Conservation (phyloP, 2,113 vertebrate species). For the Pitta sordida region DNA sequence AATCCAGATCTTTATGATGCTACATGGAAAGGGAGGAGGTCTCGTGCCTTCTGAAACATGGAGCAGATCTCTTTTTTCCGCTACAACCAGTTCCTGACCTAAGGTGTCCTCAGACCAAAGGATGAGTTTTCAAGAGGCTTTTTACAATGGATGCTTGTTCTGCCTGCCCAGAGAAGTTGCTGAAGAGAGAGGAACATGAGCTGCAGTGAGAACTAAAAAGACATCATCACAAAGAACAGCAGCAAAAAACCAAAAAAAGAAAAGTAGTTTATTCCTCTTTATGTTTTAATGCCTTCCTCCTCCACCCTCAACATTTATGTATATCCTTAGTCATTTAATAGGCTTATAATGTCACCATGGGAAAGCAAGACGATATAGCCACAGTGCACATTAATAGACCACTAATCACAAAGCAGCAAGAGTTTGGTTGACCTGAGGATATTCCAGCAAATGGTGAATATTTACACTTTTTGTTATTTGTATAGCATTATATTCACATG, state of each 20-base stretch:
- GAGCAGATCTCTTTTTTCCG: background rate
- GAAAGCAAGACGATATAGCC: slow-evolving; percentile 15
- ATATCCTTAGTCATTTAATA: slow-evolving; percentile 23
- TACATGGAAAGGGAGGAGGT: background rate
- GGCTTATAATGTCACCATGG: slow-evolving; percentile 22
- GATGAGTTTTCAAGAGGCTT: background rate
- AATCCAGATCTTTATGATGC: background rate
- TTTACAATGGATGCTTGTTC: background rate
- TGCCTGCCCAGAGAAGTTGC: background rate
- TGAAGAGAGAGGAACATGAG: background rate
- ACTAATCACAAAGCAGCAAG: slow-evolving; percentile 37
- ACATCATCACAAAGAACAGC: background rate
- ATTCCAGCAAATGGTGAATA: slow-evolving; percentile 20
- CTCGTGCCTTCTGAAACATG: background rate
- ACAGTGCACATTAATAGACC: slow-evolving; percentile 22
- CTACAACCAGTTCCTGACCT: background rate
- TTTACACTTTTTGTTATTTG: slow-evolving; percentile 22
- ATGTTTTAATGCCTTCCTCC: background rate
- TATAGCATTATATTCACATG: background rate
- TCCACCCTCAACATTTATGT: background rate
- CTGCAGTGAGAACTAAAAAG: background rate
- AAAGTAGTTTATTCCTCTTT: background rate
- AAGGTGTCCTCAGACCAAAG: background rate
- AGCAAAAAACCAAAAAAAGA: background rate
- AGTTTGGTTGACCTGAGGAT: slow-evolving; percentile 35